These are phyloP conservation scores for Magallana ariakensis DNA, from an alignment of 1,140 invertebrate genomes.

Conservation along the genomic window DNA sequence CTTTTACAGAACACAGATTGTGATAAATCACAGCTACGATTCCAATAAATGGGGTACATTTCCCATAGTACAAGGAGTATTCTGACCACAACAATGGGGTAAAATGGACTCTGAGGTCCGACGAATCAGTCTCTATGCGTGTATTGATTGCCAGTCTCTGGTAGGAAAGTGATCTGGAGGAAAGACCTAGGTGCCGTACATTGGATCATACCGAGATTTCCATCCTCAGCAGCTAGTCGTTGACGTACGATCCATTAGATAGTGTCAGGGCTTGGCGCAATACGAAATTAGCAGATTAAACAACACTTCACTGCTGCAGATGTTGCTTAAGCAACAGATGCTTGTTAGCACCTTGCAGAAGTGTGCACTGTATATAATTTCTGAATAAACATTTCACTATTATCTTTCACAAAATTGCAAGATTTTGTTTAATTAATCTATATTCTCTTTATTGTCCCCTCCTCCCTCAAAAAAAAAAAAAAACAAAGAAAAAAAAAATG, in stretches of 20 bases:
- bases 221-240: background rate
- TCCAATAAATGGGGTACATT: background rate
- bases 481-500: too few species aligned
- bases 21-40: background rate
- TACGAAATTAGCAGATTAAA: too few species aligned
- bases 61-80: background rate
- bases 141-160: background rate
- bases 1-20: background rate
- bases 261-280: too few species aligned
- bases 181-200: background rate
- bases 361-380: too few species aligned
- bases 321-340: too few species aligned
- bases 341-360: too few species aligned
- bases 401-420: too few species aligned
- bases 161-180: background rate
- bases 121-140: background rate
- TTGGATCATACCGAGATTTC: background rate
- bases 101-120: background rate
- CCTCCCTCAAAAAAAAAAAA: too few species aligned
- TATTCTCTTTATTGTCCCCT: too few species aligned
- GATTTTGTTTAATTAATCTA: too few species aligned
- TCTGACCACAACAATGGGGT: conserved; percentile 3
- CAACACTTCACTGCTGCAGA: too few species aligned
- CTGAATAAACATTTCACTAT: too few species aligned
- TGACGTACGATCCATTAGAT: background rate